Evolutionary conservation across 2,797 vertebrate species (phyloP).

Genomic region (Micropoecilia bifurca): DNA sequence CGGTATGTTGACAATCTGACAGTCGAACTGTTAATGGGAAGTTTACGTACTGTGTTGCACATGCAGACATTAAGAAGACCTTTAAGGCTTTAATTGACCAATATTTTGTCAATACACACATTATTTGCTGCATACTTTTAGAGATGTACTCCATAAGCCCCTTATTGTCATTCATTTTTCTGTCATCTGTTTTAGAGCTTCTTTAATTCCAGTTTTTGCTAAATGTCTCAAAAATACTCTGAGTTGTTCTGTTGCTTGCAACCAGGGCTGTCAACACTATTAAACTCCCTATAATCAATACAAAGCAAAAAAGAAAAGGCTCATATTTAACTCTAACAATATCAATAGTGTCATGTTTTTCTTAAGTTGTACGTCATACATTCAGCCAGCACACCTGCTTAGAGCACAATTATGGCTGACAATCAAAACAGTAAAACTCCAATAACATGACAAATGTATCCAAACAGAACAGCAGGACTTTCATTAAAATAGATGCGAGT

Average conservation of each 20-base stretch:
- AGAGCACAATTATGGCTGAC: neutral
- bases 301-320: too few relatives aligned
- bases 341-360: neutral
- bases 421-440: neutral
- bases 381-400: neutral
- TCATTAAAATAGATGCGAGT: neutral
- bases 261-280: neutral
- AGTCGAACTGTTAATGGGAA: neutral
- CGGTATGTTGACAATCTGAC: conserved; percentile 9
- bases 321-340: too few relatives aligned
- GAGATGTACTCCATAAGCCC: neutral
- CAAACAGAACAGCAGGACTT: neutral
- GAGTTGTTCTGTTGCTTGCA: neutral
- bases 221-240: neutral
- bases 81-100: neutral
- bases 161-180: neutral
- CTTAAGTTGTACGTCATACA: neutral
- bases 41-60: neutral
- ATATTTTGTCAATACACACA: neutral
- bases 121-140: neutral
- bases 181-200: neutral
- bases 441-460: neutral
- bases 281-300: neutral
- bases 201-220: neutral
- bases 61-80: neutral